These are phyloP conservation scores for Mallotus villosus DNA, from an alignment of 2,797 vertebrate species.

Conservation along the genomic window DNA sequence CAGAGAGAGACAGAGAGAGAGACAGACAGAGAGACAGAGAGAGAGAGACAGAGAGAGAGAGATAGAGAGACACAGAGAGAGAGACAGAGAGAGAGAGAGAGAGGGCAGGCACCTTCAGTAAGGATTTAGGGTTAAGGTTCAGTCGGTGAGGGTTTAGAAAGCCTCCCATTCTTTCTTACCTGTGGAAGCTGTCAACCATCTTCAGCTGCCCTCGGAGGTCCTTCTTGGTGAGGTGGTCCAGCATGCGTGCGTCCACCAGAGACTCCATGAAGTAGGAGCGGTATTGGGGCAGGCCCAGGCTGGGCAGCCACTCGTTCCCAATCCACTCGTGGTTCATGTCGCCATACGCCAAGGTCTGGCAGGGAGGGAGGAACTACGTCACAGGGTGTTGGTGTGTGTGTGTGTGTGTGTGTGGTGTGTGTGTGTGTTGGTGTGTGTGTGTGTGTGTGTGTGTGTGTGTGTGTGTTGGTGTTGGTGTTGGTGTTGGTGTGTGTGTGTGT, in stretches of 20 bases:
- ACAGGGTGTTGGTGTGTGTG: not conserved
- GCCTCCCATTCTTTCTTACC: constrained; percentile 59
- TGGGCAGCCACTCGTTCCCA: constrained; percentile 95
- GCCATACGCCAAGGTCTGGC: constrained; percentile 90
- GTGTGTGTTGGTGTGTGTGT: too few relatives aligned
- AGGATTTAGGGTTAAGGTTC: too few relatives aligned
- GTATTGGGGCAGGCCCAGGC: constrained; percentile 92
- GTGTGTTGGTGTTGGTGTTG: not conserved
- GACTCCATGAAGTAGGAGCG: constrained; percentile 99
- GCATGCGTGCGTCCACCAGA: constrained; percentile 95
- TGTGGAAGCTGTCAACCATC: constrained; percentile 98
- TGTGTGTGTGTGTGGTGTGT: not conserved
- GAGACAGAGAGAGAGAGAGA: too few relatives aligned
- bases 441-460: too few relatives aligned
- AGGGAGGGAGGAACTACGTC: not conserved
- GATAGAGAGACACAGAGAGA: too few relatives aligned
- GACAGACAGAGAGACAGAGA: too few relatives aligned
- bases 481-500: too few relatives aligned
- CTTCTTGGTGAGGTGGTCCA: constrained; percentile 97
- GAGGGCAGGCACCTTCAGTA: too few relatives aligned
- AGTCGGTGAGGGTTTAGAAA: not conserved
- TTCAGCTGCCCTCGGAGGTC: constrained; percentile 95
- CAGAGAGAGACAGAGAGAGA: too few relatives aligned
- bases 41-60: too few relatives aligned
- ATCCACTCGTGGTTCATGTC: constrained; percentile 99